Base-by-base conservation (phyloP, 1,140 invertebrate species). In the Muscidifurax raptorellus region DNA sequence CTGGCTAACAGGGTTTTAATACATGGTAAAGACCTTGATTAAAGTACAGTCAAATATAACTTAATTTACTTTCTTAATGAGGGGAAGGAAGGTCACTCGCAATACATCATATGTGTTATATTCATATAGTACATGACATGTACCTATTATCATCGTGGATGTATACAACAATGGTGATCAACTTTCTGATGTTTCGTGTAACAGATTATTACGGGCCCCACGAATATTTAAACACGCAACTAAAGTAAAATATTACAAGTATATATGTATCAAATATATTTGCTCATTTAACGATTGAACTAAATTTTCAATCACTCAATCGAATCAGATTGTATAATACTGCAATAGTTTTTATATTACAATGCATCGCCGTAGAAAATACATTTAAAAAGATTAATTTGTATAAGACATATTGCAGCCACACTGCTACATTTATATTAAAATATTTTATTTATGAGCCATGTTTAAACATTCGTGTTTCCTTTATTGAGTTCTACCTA, bases 51-150 rank as follows among this genome's bases (percentile, higher is more conserved):
- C 7, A 80, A n/a, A n/a, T n/a, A 22, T 47, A 80, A 71, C 36
- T 52, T 40, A 47, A 71, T 80, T 71, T 71, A 80, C 36, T 80
- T 71, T 71, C 66, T 47, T 40, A 80, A 47, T 10, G n/a, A 66
- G 25, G 36, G 64, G 30, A 44, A 67, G 22, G 27, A 47, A 80
- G 32, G 78, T n/a, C 32, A 69, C 64, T 69, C 13, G 10, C 18
- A 80, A 44, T 47, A 28, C 78, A 80, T 40, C 12, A 27, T 80
- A 25, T 67, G 6, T 25, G 1, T 64, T 64, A 59, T 66, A 79
- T 79, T 79, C 64, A 36, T 66, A 1, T 66, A 1, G 52, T 79
- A 79, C 30, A 66, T 77, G 25, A 77, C 44, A 77, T 66, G 64
- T 66, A 66, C n/a, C 10, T 66, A 47, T 12, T 77, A 47, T 47